phyloP scores from a whole-genome alignment of 1,140 invertebrate genomes.

The Arctopsyche grandis region DNA sequence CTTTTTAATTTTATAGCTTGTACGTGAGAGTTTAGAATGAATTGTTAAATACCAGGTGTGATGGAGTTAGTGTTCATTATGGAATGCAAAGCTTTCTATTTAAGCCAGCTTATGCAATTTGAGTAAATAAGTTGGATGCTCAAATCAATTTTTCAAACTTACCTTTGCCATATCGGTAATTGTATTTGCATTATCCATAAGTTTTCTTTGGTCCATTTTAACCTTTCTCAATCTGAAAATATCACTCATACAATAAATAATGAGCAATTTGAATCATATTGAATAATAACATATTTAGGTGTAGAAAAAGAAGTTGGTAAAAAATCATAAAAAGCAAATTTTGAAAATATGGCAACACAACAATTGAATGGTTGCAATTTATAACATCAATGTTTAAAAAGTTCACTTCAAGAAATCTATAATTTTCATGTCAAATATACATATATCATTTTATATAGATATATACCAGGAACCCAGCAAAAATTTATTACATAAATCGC shows the following conservation, averaged over 20 bases:
- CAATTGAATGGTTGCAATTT: too few species aligned
- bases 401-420: too few species aligned
- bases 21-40: not conserved
- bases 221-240: slow-evolving; percentile 93
- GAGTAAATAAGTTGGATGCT: slow-evolving; percentile 42
- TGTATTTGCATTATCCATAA: slow-evolving; percentile 99
- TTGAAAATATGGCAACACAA: too few species aligned
- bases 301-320: too few species aligned
- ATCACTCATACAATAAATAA: slow-evolving; percentile 34
- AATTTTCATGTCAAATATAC: too few species aligned
- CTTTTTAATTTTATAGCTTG: not conserved
- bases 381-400: too few species aligned
- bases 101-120: slow-evolving; percentile 54
- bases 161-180: slow-evolving; percentile 99
- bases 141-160: slow-evolving; percentile 59
- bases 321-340: too few species aligned
- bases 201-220: slow-evolving; percentile 99
- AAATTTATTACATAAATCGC: too few species aligned
- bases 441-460: too few species aligned
- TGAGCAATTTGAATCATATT: not conserved
- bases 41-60: not conserved
- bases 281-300: too few species aligned
- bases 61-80: slow-evolving; percentile 21
- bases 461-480: too few species aligned
- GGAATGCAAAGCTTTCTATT: slow-evolving; percentile 51